Base-by-base conservation (phyloP, 2,888 invertebrate species). In the Pheosia tremula region DNA sequence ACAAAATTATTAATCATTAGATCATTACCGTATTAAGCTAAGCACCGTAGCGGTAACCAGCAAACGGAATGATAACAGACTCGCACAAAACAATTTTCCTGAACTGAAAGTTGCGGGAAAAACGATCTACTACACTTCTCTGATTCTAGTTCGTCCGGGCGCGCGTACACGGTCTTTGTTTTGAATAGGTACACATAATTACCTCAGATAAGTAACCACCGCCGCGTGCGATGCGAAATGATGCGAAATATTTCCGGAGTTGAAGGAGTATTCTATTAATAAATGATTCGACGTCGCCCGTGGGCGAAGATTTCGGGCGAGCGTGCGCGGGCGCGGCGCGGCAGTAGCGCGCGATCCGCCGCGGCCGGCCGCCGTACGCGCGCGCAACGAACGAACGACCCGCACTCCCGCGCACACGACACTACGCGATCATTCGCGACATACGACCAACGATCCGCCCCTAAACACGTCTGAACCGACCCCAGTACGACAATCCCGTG, bases 161-260 rank as follows among this genome's bases (percentile, higher is more conserved):
- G 54, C 61, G 62, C 57, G 60, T 58, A 64, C 24, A 24, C 59
- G 60, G 58, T 66, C 72, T 77, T 78, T 79, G 77, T 80, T 78
- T 75, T 73, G 74, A 72, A 24, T 24, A 24, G 24, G 72, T 71
- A 72, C 71, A 70, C 72, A 71, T 69, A 70, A 71, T 88, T 88
- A 87, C 86, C 87, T 87, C 82, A 86, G 90, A 89, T 88, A 91
- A 90, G 85, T 83, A 83, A 79, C 82, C 71, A 80, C 80, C 73
- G 80, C 83, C 77, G 87, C 86, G 83, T 89, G 87, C 86, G 85
- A 88, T 90, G 92, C 93, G 89, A 93, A 93, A 90, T 91, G 90
- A 91, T 90, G 93, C 93, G 90, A 93, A 93, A 93, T 93, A 93
- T 93, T 93, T 93, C 93, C 93, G 93, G 93, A 92, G 93, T 93